Base-by-base conservation (phyloP, 2,113 vertebrate genomes). In the Pimephales promelas region DNA sequence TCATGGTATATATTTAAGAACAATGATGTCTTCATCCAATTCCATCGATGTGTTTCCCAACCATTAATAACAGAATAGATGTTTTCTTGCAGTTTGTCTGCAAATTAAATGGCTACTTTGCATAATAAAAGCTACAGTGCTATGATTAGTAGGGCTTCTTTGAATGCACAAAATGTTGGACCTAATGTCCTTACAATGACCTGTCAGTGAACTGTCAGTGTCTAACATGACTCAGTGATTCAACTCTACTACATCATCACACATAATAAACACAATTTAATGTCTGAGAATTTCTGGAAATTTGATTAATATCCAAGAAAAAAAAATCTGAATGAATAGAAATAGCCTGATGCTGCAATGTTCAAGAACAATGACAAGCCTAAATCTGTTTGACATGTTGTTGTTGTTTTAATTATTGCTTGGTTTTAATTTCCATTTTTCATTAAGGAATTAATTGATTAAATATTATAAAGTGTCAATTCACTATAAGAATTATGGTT, bases 211-310 rank as follows among this genome's bases (percentile, higher is more conserved):
- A 54, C 47, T 75, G 72, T 75, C 26, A 54, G 47, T 75, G 47
- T 22, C 28, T 54, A 74, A 74, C 47, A 54, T 28, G 18, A 75
- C 47, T 26, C 45, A 75, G 72, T 75, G 45, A 49, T 54, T 75
- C 47, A 20, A 54, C 47, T 72, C 70, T 26, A 47, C 43, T 73
- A 78, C 22, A 78, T 7, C 13, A 34, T 59, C 54, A 61, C 75
- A 78, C 56, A 43, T 78, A 78, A 78, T 78, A 61, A 78, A 78
- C 72, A 75, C 72, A 75, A n/a, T 54, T 8, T 54, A 22, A 54
- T 26, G 26, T 34, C 72, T 34, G 24, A 54, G 26, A n/a, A 61
- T 31, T 78, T 59, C 76, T 43, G 56, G n/a, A 78, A 78, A 43
- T 61, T 5, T 26, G 36, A 59, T 59, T 28, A 62, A 47, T 43